Percentiles rank a stretch among this genome's conserved stretches.
phyloP scores from a whole-genome alignment of 2,113 vertebrate species.

The Catharus bicknelli region DNA sequence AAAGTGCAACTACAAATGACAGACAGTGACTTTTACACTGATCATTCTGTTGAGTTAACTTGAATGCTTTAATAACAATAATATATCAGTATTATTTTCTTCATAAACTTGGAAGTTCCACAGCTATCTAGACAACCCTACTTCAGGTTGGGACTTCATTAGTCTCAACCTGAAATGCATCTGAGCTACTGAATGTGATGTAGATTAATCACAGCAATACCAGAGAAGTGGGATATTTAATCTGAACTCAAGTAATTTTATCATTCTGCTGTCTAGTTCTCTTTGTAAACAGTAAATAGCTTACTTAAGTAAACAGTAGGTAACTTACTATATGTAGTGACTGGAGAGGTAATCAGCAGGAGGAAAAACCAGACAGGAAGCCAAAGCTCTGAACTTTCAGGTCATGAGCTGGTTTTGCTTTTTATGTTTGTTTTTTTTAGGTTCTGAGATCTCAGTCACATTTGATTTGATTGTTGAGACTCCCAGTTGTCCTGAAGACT shows the following conservation, averaged over 20 bases:
- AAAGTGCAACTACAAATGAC: background rate
- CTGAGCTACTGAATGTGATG: conserved; percentile 14
- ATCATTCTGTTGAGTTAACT: background rate
- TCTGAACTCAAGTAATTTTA: background rate
- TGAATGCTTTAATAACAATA: background rate
- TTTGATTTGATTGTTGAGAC: background rate
- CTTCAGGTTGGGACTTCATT: background rate
- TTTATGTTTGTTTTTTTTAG: too few species aligned
- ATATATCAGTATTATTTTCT: conserved; percentile 13
- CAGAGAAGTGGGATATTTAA: background rate
- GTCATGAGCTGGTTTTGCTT: background rate
- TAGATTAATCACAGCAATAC: conserved; percentile 33
- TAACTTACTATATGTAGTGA: background rate
- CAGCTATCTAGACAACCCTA: conserved; percentile 5
- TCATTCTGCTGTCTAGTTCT: conserved; percentile 22
- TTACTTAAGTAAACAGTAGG: background rate
- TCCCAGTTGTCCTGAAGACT: background rate
- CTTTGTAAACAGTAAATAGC: background rate
- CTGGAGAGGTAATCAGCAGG: background rate
- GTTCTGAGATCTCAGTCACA: background rate
- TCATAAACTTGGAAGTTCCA: conserved; percentile 4
- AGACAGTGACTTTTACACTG: background rate
- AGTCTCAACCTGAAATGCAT: conserved; percentile 3
- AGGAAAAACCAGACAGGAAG: background rate
- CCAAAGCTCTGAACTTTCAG: background rate